Percentiles rank a stretch among this genome's conserved stretches.
Conservation (phyloP, 2,797 vertebrate genomes). For the Acipenser oxyrinchus region DNA sequence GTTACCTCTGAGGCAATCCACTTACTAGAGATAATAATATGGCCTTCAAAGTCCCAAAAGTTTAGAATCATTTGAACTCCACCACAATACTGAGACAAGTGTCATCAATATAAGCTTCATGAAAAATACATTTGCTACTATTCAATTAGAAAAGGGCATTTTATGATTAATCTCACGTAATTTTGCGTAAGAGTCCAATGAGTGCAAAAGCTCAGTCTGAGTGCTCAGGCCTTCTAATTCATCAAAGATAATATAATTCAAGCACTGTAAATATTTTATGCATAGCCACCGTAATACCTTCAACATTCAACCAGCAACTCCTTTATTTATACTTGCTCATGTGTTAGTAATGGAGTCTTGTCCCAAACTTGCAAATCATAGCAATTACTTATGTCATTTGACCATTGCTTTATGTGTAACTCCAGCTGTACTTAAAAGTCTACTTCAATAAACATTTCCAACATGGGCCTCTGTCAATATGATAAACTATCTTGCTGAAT, state of each 20-base stretch:
- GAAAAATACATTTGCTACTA: slow-evolving; percentile 1
- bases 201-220: not conserved
- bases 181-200: not conserved
- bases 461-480: slow-evolving; percentile 57
- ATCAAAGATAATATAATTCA: slow-evolving; percentile 3
- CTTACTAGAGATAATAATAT: too few relatives aligned
- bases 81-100: slow-evolving; percentile 1
- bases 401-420: slow-evolving; percentile 58
- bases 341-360: not conserved
- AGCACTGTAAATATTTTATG: not conserved
- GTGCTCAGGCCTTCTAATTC: slow-evolving; percentile 3
- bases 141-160: not conserved
- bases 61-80: too few relatives aligned
- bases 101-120: slow-evolving; percentile 1
- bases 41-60: too few relatives aligned
- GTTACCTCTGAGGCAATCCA: too few relatives aligned
- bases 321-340: not conserved
- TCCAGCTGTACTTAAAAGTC: slow-evolving; percentile 68
- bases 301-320: not conserved
- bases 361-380: not conserved
- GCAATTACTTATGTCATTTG: slow-evolving; percentile 58
- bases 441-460: slow-evolving; percentile 52
- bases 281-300: not conserved
- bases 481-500: slow-evolving; percentile 72
- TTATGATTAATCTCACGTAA: not conserved